Base-by-base conservation (phyloP, 2,888 invertebrate species). In the Campoplex capitator region DNA sequence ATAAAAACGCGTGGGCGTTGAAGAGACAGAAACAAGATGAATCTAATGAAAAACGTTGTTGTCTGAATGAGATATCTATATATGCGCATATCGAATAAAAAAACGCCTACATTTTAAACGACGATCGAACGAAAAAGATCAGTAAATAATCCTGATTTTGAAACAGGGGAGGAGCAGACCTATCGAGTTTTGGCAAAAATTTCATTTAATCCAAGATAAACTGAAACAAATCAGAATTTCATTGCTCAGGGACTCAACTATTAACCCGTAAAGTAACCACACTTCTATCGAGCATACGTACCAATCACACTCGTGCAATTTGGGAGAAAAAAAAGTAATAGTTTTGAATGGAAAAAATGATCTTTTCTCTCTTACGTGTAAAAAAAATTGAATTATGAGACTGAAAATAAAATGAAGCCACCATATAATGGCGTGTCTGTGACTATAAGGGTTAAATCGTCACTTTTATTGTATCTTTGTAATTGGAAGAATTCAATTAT, bases 41-140 rank as follows among this genome's bases (percentile, higher is more conserved):
- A 54, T 8, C 28, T 54, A 73, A 54, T 13, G 8, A 23, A n/a
- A 28, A 54, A 35, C 38, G 35, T 54, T 18, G 35, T 11, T 54
- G n/a, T n/a, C 23, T 35, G 38, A 56, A 23, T 7, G 56, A 56
- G 56, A 74, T 23, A 38, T 32, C 56, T 56, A 56, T 38, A 38
- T 23, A 38, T 56, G 56, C 6, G 23, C 6, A 54, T n/a, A 13
- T 56, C 56, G 74, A 74, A 18, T 56, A 56, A 74, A 56, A 74
- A 56, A 56, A 54, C 56, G 54, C 74, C 74, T 16, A 56, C 74
- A 38, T 56, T 54, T 23, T n/a, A 1, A 23, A 6, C 38, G 38
- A 74, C 23, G 23, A 51, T 23, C 4, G 56, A 74, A 38, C 18
- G 7, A 74, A 23, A 56, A 56, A 38, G 18, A 56, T 74, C 38